These are phyloP conservation scores for Prunella strophiata DNA, from an alignment of 2,797 vertebrate species.

Conservation along the genomic window DNA sequence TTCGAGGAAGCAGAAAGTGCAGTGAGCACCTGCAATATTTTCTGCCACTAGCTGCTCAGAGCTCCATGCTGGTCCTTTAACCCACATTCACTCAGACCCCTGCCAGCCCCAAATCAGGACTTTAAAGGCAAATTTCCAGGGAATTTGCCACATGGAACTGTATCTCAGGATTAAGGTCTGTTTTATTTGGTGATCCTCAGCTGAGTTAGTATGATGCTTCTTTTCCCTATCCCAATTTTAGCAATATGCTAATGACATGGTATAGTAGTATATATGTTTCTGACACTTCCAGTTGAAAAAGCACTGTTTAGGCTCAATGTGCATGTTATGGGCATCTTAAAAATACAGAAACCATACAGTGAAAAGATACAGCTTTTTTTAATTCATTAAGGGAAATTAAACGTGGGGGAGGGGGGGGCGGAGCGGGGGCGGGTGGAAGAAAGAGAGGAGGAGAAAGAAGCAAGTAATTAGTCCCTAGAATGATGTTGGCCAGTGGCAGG, in stretches of 20 bases:
- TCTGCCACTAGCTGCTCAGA: not conserved
- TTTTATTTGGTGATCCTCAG: fast-evolving
- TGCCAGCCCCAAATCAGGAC: not conserved
- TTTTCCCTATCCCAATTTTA: not conserved
- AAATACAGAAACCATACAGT: not conserved
- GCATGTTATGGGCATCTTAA: not conserved
- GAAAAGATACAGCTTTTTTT: not conserved
- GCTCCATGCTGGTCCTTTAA: not conserved
- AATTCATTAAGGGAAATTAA: not conserved
- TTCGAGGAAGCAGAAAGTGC: not conserved
- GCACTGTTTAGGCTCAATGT: not conserved
- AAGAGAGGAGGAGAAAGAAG: not conserved
- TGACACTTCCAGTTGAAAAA: not conserved
- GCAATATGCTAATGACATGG: not conserved
- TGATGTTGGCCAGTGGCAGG: not conserved
- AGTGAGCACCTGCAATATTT: not conserved
- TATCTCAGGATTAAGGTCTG: not conserved
- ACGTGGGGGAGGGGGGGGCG: fast-evolving
- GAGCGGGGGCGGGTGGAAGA: fast-evolving
- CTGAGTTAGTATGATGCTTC: not conserved
- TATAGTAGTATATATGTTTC: not conserved
- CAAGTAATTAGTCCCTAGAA: not conserved
- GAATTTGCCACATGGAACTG: not conserved
- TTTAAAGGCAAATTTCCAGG: not conserved
- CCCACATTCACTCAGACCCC: fast-evolving